Evolutionary conservation across 2,888 invertebrate species (phyloP), one percentile per base, ranked within the genome.

Genomic region (Drosophila fungiperda): DNA sequence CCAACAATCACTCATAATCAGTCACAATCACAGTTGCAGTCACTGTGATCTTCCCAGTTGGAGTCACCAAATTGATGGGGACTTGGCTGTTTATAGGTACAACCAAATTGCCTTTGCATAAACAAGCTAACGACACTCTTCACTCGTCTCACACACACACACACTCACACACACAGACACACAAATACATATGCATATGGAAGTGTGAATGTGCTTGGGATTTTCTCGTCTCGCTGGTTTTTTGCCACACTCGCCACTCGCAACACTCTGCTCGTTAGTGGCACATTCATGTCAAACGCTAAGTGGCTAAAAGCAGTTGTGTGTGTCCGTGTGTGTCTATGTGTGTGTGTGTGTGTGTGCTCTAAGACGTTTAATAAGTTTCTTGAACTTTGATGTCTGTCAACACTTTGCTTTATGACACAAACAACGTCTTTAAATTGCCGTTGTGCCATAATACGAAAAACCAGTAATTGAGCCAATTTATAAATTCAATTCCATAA

Each of bases 251-350:
- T 73, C 70, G 67, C 66, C 55, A 76, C 63, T 77, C 58, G 64
- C 70, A 72, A 66, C 76, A 72, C 80, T 78, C 75, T 50, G 83
- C 83, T 81, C 83, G 83, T 81, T 81, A 81, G 81, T 83, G 80
- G 59, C 74, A 80, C 81, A 81, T 81, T 83, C 83, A 81, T 73
- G 81, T 83, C 81, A 81, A 77, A 81, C 83, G 83, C 69, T 81
- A 81, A 81, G 81, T 83, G 83, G 77, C 80, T 80, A 60, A 76
- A 76, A 71, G 26, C 48, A 26, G 12, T 12, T 29, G 9, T 52
- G 9, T 53, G 23, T 23, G 17, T 33, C 20, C 50, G 35, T 40
- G 26, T 29, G 33, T 15, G 17, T 17, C 23, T 40, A 11, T 36
- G 38, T 53, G 33, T 35, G 17, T 8, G 23, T 36, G 40, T 49